These are phyloP conservation scores for Zaprionus ornatus DNA, from an alignment of 1,140 invertebrate species.

Conservation along the genomic window DNA sequence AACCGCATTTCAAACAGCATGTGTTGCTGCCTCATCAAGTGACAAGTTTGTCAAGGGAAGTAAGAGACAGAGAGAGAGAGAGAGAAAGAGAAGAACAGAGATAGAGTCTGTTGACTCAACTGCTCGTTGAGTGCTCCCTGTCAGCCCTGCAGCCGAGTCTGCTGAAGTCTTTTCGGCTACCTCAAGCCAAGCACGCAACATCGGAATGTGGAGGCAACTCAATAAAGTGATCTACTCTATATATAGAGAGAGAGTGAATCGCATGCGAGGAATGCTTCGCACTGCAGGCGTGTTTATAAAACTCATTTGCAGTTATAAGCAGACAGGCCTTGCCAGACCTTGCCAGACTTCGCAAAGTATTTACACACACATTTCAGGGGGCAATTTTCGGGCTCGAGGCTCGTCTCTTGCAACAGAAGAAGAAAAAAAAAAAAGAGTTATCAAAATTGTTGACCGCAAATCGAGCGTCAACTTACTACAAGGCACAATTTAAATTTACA, in stretches of 20 bases:
- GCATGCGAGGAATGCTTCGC: neutral
- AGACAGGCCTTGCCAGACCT: neutral
- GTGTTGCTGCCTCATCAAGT: too few relatives aligned
- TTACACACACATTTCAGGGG: conserved; percentile 3
- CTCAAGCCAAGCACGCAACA: conserved; percentile 20
- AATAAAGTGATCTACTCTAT: neutral
- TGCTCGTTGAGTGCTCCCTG: conserved; percentile 16
- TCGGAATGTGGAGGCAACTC: neutral
- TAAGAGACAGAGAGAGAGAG: neutral
- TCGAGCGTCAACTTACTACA: conserved; percentile 42
- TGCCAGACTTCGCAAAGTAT: neutral
- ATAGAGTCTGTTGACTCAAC: conserved; percentile 1
- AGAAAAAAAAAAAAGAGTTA: conserved; percentile 58
- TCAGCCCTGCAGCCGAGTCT: conserved; percentile 16
- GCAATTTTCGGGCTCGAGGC: neutral
- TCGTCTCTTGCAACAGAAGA: conserved; percentile 19
- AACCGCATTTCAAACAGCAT: too few relatives aligned
- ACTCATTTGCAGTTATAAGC: conserved; percentile 6
- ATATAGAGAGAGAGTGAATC: neutral
- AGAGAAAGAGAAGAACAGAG: neutral
- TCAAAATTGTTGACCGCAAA: conserved; percentile 60
- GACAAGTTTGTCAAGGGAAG: too few relatives aligned
- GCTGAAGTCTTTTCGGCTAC: neutral
- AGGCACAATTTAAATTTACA: conserved; percentile 64
- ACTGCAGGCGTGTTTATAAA: neutral